phyloP scores from a whole-genome alignment of 2,113 vertebrate species.

The Xenopus borealis region DNA sequence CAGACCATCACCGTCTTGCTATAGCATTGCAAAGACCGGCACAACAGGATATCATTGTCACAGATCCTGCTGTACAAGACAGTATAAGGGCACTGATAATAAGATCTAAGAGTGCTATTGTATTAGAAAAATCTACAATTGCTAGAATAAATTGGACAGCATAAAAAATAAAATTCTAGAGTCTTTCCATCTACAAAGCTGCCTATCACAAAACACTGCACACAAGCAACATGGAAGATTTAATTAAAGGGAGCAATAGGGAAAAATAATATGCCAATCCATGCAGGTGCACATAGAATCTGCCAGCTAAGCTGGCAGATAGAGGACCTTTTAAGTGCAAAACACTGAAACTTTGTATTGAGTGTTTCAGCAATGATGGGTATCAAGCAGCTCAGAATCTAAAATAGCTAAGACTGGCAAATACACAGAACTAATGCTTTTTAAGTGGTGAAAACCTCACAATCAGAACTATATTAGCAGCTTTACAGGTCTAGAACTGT shows the following conservation, averaged over 20 bases:
- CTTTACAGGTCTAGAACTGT: too few species aligned
- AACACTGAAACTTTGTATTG: too few species aligned
- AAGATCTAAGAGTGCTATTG: neutral
- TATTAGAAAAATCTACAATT: neutral
- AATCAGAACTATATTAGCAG: too few species aligned
- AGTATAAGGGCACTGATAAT: neutral
- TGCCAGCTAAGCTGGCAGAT: neutral
- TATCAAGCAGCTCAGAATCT: too few species aligned
- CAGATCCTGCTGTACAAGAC: neutral
- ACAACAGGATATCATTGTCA: neutral
- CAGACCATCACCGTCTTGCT: too few species aligned
- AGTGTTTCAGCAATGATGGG: too few species aligned
- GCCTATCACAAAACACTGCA: neutral
- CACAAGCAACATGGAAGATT: neutral
- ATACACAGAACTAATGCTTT: too few species aligned
- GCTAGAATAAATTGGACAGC: neutral
- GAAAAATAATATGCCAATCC: conserved; percentile 1
- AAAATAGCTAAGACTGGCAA: too few species aligned
- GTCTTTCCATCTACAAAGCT: neutral
- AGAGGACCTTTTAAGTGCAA: neutral
- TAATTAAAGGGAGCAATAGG: neutral
- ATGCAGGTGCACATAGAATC: conserved; percentile 2
- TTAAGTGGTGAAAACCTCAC: too few species aligned
- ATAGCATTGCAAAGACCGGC: neutral
- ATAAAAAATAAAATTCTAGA: neutral